Base-by-base conservation (phyloP, 2,888 invertebrate genomes). In the Julus scandinavius region DNA sequence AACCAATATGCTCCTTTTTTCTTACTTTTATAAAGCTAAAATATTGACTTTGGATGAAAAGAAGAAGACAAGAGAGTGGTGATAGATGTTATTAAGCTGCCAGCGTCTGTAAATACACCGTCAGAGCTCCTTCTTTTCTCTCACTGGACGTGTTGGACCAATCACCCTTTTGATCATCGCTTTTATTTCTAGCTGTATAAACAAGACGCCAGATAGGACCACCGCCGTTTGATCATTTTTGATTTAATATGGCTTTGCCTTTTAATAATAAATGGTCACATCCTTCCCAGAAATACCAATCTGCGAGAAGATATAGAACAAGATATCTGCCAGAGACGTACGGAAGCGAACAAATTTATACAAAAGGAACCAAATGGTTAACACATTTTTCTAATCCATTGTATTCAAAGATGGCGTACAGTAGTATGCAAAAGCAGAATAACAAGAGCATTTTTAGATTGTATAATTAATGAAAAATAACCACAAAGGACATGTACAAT, bases 41-140 rank as follows among this genome's bases (percentile, higher is more conserved):
- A 80, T 80, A 80, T 80, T 80, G 80, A 80, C 80, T 80, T 80
- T 80, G 80, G 80, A 80, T 80, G 80, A 80, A 80, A 80, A 80
- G 80, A 13, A 80, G 80, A 80, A 80, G 80, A 80, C 80, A 80
- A 80, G 80, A 80, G 80, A 80, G 80, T 38, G 80, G 38, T 80
- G 80, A 80, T 80, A 80, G 80, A 80, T 80, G 80, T 80, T 80
- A 80, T 80, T 80, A 80, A 80, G 80, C 80, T 80, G 80, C 80
- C 80, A 80, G 38, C 80, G 29, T 80, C 80, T 80, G 80, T 80
- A 80, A 80, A 80, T 80, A 80, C 38, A 80, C 29, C 38, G 80
- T 80, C 80, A 80, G 38, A 80, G 80, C 38, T 7, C 1, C 29
- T 40, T 80, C 80, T 40, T 29, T 29, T 29, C 80, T 40, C 38